Conservation (phyloP, 2,888 invertebrate species). For the Drosophila robusta region DNA sequence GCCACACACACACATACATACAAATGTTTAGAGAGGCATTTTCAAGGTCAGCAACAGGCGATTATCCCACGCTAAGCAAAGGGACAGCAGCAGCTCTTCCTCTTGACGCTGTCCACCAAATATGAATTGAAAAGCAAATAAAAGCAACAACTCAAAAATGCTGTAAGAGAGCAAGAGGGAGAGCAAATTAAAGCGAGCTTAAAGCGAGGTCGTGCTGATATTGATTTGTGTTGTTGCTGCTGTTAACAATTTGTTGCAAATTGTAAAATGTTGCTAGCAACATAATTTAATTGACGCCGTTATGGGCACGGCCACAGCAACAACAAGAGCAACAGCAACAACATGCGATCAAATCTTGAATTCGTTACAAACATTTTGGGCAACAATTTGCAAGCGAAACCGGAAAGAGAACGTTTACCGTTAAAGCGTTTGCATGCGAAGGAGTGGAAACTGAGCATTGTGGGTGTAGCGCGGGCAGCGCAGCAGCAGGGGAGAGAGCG, state of each 20-base stretch:
- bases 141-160: slow-evolving; percentile 11
- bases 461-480: slow-evolving; percentile 31
- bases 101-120: slow-evolving; percentile 18
- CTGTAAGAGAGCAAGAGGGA: slow-evolving; percentile 1
- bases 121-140: slow-evolving; percentile 29
- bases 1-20: slow-evolving; percentile 37
- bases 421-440: slow-evolving; percentile 33
- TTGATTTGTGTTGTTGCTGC: slow-evolving; percentile 65
- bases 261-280: slow-evolving; percentile 80
- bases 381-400: slow-evolving; percentile 56
- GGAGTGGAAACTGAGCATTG: slow-evolving; percentile 27
- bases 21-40: slow-evolving; percentile 35
- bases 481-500: background rate
- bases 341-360: slow-evolving; percentile 60
- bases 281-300: slow-evolving; percentile 82
- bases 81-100: slow-evolving; percentile 27
- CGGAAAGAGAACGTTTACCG: slow-evolving; percentile 64
- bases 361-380: slow-evolving; percentile 60
- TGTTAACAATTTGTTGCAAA: slow-evolving; percentile 81
- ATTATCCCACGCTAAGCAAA: slow-evolving; percentile 66
- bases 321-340: slow-evolving; percentile 53
- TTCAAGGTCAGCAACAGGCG: slow-evolving; percentile 47
- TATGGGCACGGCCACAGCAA: slow-evolving; percentile 66
- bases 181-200: slow-evolving; percentile 8
- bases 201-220: slow-evolving; percentile 52